Percentiles rank a stretch among this genome's conserved stretches.
These are phyloP conservation scores for Synanceia verrucosa DNA, from an alignment of 2,797 vertebrate species.

Conservation along the genomic window DNA sequence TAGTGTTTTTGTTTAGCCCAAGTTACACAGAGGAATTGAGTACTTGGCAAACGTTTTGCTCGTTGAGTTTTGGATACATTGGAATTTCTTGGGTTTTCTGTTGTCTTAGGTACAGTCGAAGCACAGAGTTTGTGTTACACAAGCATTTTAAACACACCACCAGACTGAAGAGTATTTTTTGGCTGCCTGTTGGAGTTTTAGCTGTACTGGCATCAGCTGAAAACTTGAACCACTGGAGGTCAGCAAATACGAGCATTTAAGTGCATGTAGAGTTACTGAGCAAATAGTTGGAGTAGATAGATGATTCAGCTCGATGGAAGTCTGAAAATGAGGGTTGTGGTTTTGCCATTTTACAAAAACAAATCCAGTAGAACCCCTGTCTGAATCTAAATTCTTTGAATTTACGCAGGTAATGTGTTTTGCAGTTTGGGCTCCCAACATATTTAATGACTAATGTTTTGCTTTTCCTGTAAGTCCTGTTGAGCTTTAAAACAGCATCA, in stretches of 20 bases:
- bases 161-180: not conserved
- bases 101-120: not conserved
- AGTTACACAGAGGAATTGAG: not conserved
- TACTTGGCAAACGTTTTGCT: not conserved
- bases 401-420: not conserved
- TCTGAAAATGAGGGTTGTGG: not conserved
- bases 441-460: no score
- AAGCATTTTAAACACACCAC: no score
- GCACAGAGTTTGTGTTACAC: no score
- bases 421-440: accelerated
- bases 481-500: not conserved
- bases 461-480: no score
- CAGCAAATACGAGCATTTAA: not conserved
- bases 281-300: not conserved
- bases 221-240: slow-evolving; percentile 4
- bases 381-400: not conserved
- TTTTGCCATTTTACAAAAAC: not conserved
- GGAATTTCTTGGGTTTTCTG: not conserved
- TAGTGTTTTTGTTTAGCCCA: not conserved
- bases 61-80: not conserved
- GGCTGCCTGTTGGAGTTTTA: no score
- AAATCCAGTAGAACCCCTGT: not conserved
- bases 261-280: not conserved
- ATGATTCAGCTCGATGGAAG: not conserved
- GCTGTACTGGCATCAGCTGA: slow-evolving; percentile 10